Conservation (phyloP, 30 jellyfish, hydroid and myxozoan genomes). For the Chrysaora quinquecirrha region DNA sequence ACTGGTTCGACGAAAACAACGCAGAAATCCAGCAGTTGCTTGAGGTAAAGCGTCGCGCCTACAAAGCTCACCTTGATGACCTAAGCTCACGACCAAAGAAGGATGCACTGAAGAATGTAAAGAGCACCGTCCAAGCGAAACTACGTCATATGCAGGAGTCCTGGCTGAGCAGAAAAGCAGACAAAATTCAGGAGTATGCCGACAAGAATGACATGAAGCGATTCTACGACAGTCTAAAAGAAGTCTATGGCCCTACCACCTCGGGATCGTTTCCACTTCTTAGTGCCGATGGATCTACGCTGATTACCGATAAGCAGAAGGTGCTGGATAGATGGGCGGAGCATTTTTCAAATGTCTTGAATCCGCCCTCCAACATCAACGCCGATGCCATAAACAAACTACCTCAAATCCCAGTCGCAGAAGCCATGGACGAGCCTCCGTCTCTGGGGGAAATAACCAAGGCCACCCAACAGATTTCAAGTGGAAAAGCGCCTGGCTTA, state of each 20-base stretch:
- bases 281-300: slow-evolving; percentile 3
- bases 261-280: background rate
- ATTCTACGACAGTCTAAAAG: slow-evolving; percentile 5
- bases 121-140: background rate
- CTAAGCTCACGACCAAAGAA: too few relatives aligned
- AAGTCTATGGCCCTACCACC: slow-evolving; percentile 36
- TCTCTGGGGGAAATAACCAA: background rate
- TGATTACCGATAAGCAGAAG: background rate
- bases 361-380: slow-evolving; percentile 8
- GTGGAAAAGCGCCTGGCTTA: slow-evolving; percentile 14
- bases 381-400: background rate
- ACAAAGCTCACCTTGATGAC: background rate
- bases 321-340: slow-evolving; percentile 37
- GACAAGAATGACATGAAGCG: slow-evolving; percentile 12
- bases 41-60: background rate
- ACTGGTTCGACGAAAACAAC: slow-evolving; percentile 51
- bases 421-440: slow-evolving; percentile 6
- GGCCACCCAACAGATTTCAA: background rate
- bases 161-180: slow-evolving; percentile 28
- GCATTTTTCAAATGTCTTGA: slow-evolving; percentile 15
- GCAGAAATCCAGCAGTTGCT: slow-evolving; percentile 11
- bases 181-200: slow-evolving; percentile 15
- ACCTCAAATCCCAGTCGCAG: slow-evolving; percentile 9
- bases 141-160: slow-evolving; percentile 39
- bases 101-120: background rate